Base-by-base conservation (phyloP, 2,888 invertebrate species). In the Epirrhoe tristata region DNA sequence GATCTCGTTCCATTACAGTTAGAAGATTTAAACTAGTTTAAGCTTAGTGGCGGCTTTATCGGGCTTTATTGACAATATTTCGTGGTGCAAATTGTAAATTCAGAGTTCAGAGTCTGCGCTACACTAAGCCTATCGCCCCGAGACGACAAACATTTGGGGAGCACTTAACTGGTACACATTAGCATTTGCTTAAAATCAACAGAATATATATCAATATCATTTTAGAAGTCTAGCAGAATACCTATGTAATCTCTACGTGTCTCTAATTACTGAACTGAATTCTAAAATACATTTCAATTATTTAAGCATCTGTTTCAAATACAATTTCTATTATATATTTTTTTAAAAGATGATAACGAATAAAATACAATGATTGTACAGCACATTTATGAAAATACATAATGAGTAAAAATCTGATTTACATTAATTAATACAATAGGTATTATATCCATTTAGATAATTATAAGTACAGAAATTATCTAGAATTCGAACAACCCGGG, bases 61-160 rank as follows among this genome's bases (percentile, higher is more conserved):
- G n/a, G 12, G 39, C 39, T 56, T 56, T 62, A 24, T 58, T 31
- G 46, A 5, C 34, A 58, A 10, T 53, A 17, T 52, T 43, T 52
- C 31, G 43, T 36, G 36, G 8, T 50, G 36, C 43, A 57, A 58
- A 66, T 59, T 50, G 34, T 61, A 66, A 63, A 63, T 48, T 48
- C 63, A 36, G n/a, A 63, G 63, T 55, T 48, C 65, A 50, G 59
- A 61, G 57, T 63, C 69, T 69, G 57, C 65, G 67, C 69, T 72
- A 62, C 62, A 70, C 70, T 70, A 66, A 63, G 63, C 64, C 68
- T 69, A 71, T 65, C 67, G 67, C 73, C 65, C 69, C 69, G 70
- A 70, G 71, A 74, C 70, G 69, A 62, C 73, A 79, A 81, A 82
- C 75, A 81, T 80, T 82, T 77, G 78, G 69, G 56, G 59, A 78